Conservation (phyloP, 1,140 invertebrate genomes). For the Euschistus heros region DNA sequence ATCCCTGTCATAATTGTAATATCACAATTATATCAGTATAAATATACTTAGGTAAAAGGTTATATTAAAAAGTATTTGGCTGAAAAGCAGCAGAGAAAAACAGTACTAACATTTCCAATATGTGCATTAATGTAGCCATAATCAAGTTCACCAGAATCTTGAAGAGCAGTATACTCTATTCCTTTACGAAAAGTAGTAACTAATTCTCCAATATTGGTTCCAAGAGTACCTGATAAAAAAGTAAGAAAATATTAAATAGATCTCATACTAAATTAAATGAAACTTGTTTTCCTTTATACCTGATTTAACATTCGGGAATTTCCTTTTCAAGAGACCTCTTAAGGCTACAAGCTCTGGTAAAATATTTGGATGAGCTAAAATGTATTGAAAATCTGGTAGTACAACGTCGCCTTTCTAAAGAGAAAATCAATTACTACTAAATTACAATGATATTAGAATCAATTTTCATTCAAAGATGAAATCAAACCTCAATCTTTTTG, state of each 20-base stretch:
- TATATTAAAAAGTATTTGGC: no score
- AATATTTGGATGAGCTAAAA: slow-evolving; percentile 66
- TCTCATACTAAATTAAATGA: slow-evolving; percentile 5
- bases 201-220: slow-evolving; percentile 45
- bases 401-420: slow-evolving; percentile 51
- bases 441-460: background rate
- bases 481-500: slow-evolving; percentile 54
- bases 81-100: no score
- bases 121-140: slow-evolving; percentile 52
- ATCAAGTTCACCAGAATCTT: slow-evolving; percentile 53
- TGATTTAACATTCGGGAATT: slow-evolving; percentile 54
- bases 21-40: no score
- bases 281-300: slow-evolving; percentile 35
- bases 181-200: slow-evolving; percentile 53
- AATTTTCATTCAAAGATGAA: background rate
- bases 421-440: slow-evolving; percentile 24
- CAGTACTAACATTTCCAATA: slow-evolving; percentile 51
- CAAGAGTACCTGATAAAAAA: slow-evolving; percentile 45
- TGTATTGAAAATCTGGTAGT: slow-evolving; percentile 56
- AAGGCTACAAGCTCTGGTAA: slow-evolving; percentile 60
- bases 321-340: slow-evolving; percentile 59
- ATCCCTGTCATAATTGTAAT: no score
- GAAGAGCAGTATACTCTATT: slow-evolving; percentile 49
- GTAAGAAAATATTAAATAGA: slow-evolving; percentile 3
- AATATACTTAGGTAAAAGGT: no score